phyloP scores from a whole-genome alignment of 2,113 vertebrate genomes.

The Macrotis lagotis region DNA sequence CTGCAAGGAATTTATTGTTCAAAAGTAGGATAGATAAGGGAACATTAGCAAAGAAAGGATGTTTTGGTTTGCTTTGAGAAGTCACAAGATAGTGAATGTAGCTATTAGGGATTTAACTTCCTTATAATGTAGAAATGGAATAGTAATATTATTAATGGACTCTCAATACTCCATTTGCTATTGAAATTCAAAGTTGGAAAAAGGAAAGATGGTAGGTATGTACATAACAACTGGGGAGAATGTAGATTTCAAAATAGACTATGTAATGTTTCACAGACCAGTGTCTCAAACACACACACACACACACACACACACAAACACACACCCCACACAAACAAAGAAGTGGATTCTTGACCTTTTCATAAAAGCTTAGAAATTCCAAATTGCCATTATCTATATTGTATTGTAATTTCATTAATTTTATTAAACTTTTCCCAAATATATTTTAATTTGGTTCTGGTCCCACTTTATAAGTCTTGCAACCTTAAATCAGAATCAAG shows the following conservation, averaged over 20 bases:
- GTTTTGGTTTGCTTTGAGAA: background rate
- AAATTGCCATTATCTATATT: background rate
- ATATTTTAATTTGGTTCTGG: background rate
- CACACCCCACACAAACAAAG: no score
- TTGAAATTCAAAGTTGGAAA: background rate
- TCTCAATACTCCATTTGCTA: background rate
- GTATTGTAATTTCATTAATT: background rate
- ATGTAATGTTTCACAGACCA: background rate
- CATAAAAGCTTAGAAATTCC: background rate
- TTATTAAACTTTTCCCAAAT: background rate
- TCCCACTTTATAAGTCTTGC: background rate
- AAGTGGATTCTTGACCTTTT: background rate
- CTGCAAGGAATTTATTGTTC: background rate
- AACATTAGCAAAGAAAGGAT: background rate
- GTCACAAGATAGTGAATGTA: background rate
- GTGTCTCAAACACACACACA: background rate
- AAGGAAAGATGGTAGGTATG: background rate
- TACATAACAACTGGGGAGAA: background rate
- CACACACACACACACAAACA: no score
- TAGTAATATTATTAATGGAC: background rate
- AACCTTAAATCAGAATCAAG: background rate
- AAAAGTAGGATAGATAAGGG: background rate
- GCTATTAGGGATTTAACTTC: background rate
- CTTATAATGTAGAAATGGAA: background rate
- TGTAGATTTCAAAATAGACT: background rate